Evolutionary conservation across 2,113 vertebrate species (phyloP).

Genomic region (Numenius arquata): DNA sequence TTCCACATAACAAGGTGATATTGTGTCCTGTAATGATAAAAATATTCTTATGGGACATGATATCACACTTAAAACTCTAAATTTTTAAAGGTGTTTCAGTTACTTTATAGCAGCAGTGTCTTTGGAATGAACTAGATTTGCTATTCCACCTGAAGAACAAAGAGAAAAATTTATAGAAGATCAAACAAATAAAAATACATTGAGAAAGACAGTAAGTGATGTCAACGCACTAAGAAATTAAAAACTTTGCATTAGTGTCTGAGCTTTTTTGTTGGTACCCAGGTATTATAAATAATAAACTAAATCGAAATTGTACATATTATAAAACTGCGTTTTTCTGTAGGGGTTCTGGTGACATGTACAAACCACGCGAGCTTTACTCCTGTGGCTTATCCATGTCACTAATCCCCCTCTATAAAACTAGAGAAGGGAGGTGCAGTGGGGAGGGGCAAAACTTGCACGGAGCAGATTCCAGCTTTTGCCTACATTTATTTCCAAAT

Average conservation of each 20-base stretch:
- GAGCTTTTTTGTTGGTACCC: constrained; percentile 62
- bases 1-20: neutral
- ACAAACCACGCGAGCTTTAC: constrained; percentile 67
- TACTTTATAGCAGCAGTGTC: neutral
- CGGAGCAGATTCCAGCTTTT: neutral
- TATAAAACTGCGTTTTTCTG: constrained; percentile 59
- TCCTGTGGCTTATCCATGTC: constrained; percentile 48
- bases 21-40: constrained; percentile 41
- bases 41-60: constrained; percentile 40
- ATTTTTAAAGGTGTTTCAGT: constrained; percentile 43
- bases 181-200: constrained; percentile 57
- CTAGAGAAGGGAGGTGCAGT: neutral
- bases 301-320: constrained; percentile 52
- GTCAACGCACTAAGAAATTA: neutral
- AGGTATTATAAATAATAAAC: constrained; percentile 68
- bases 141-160: constrained; percentile 54
- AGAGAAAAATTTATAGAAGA: constrained; percentile 65
- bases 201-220: constrained; percentile 68
- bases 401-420: neutral
- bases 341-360: constrained; percentile 67
- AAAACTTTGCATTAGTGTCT: constrained; percentile 29
- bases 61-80: constrained; percentile 42
- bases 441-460: neutral
- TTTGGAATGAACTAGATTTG: constrained; percentile 23
- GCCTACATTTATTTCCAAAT: constrained; percentile 36